A percentile compares a stretch with the other conserved stretches of the same genome.
phyloP scores from a whole-genome alignment of 2,113 vertebrate species.

The Ciconia stormi region DNA sequence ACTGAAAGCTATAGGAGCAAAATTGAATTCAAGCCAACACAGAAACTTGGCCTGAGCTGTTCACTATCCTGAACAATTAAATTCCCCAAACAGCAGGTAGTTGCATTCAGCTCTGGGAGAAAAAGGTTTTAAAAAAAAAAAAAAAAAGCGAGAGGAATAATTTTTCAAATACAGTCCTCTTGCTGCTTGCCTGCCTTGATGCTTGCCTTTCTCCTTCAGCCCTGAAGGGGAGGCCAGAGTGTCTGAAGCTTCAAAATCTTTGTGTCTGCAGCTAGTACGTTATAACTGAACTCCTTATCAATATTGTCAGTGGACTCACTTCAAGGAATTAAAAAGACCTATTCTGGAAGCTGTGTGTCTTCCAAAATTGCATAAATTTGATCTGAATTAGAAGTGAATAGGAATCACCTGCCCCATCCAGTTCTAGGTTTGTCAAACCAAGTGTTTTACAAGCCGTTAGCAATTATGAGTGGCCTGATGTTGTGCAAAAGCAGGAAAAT shows the following conservation, averaged over 20 bases:
- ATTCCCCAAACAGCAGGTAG: neutral
- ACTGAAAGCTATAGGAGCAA: slow-evolving; percentile 3
- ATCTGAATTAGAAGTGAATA: neutral
- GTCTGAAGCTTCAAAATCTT: neutral
- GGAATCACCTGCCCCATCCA: neutral
- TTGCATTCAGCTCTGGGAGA: neutral
- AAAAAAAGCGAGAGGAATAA: neutral
- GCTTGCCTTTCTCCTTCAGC: neutral
- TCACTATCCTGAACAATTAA: neutral
- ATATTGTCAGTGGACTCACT: neutral
- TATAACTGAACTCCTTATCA: neutral
- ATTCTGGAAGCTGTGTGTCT: neutral
- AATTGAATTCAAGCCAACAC: neutral
- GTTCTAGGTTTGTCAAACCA: neutral
- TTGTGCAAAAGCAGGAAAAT: neutral
- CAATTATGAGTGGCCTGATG: neutral
- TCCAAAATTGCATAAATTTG: rapidly evolving
- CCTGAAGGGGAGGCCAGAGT: neutral
- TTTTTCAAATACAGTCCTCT: neutral
- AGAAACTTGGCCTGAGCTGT: neutral
- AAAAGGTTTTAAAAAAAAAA: neutral
- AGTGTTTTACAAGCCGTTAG: neutral
- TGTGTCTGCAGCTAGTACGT: neutral
- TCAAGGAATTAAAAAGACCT: neutral
- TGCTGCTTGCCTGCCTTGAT: neutral